phyloP scores from a whole-genome alignment of 2,888 invertebrate species.

The Lysandra bellargus region DNA sequence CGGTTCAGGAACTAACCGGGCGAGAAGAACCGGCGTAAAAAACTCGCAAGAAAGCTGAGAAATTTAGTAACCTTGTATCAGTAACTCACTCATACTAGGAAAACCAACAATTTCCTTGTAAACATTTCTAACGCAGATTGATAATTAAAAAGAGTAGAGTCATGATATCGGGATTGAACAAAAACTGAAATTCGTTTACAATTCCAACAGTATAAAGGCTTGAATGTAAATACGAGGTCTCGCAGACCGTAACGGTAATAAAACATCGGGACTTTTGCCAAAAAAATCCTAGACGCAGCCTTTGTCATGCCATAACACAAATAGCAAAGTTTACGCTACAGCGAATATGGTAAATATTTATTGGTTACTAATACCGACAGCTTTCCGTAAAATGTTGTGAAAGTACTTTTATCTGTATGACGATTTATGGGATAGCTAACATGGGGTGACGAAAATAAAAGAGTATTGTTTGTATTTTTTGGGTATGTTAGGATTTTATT shows the following conservation, averaged over 20 bases:
- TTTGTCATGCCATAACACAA: slow-evolving; percentile 31
- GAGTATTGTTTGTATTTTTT: not conserved
- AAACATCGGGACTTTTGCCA: slow-evolving; percentile 30
- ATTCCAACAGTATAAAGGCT: slow-evolving; percentile 25
- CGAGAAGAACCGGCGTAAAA: too few species aligned
- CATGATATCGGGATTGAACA: slow-evolving; percentile 2
- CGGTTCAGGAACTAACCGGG: too few species aligned
- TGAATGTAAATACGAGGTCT: slow-evolving; percentile 7
- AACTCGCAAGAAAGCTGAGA: too few species aligned
- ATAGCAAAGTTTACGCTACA: slow-evolving; percentile 29
- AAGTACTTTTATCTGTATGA: not conserved
- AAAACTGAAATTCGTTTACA: slow-evolving; percentile 4
- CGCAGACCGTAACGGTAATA: slow-evolving; percentile 20
- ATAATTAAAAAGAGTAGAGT: not conserved
- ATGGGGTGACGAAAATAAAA: not conserved
- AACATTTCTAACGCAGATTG: not conserved
- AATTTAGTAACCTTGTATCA: too few species aligned
- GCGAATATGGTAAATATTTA: slow-evolving; percentile 31
- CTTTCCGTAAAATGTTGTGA: slow-evolving; percentile 21
- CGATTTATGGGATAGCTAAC: not conserved
- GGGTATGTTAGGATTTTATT: not conserved
- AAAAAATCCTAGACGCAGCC: slow-evolving; percentile 29
- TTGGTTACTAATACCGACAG: slow-evolving; percentile 26
- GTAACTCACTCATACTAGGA: too few species aligned
- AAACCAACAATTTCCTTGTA: not conserved